A percentile compares a stretch with the other conserved stretches of the same genome.
phyloP scores from a whole-genome alignment of 2,888 invertebrate genomes.

The Mesoligia furuncula region DNA sequence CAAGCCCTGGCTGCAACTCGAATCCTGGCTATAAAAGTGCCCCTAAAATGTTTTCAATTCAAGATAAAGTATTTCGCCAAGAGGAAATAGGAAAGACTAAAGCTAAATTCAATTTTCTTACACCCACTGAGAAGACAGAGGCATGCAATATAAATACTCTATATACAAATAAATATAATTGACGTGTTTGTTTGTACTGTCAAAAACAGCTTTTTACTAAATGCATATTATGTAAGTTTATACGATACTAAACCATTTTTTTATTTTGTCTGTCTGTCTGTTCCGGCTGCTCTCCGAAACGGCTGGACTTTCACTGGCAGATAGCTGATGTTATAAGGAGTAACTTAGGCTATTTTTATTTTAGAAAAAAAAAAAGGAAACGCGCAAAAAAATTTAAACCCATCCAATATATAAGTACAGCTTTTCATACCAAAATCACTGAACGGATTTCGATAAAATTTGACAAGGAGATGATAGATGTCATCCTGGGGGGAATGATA shows the following conservation, averaged over 20 bases:
- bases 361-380: too few species aligned
- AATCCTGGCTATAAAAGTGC: not conserved
- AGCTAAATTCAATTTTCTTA: not conserved
- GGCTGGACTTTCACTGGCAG: not conserved
- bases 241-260: not conserved
- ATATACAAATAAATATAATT: not conserved
- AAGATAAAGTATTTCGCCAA: conserved; percentile 4
- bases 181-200: not conserved
- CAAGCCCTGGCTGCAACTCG: not conserved
- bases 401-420: not conserved
- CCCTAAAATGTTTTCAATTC: not conserved
- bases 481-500: too few species aligned
- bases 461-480: too few species aligned
- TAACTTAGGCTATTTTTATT: too few species aligned
- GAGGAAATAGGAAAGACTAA: not conserved
- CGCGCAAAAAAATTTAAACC: too few species aligned
- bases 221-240: not conserved
- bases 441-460: not conserved
- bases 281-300: not conserved
- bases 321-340: not conserved
- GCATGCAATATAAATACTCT: conserved; percentile 22
- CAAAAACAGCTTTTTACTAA: not conserved
- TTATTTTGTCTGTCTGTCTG: not conserved
- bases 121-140: not conserved
- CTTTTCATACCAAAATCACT: too few species aligned